Evolutionary conservation across 2,113 vertebrate genomes (phyloP).

Genomic region (Protobothrops mucrosquamatus): DNA sequence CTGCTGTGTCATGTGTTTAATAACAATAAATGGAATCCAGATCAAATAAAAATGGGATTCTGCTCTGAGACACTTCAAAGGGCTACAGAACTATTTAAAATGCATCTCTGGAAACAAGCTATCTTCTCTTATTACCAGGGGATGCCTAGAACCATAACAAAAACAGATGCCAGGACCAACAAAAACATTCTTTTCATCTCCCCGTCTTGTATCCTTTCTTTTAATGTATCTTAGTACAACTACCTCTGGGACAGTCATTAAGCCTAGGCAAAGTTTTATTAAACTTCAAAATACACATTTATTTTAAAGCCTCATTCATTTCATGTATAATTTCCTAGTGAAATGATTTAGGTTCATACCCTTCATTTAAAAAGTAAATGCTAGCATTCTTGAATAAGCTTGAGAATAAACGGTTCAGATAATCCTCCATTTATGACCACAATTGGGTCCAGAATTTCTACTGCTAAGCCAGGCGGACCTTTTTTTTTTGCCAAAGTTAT

Average conservation of each 20-base stretch:
- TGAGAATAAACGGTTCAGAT: background rate
- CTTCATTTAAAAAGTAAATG: background rate
- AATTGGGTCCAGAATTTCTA: background rate
- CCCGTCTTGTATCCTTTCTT: background rate
- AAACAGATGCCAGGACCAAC: background rate
- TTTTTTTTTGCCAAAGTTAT: background rate
- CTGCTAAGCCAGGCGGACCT: background rate
- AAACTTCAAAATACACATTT: background rate
- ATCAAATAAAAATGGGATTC: constrained; percentile 24
- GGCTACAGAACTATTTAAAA: background rate
- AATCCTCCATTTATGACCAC: background rate
- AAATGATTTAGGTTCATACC: background rate
- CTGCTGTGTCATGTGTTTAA: background rate
- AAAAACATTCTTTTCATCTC: constrained; percentile 6
- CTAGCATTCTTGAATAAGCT: background rate
- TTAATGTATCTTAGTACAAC: background rate
- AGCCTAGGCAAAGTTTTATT: background rate
- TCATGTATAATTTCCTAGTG: background rate
- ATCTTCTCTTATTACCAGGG: constrained; percentile 12
- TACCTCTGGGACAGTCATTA: background rate
- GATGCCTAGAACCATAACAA: constrained; percentile 20
- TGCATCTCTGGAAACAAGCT: background rate
- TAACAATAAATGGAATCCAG: background rate
- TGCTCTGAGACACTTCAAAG: background rate
- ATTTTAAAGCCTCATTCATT: background rate